Evolutionary conservation across 1,140 invertebrate species (phyloP).

Genomic region (Gonioctena quinquepunctata): DNA sequence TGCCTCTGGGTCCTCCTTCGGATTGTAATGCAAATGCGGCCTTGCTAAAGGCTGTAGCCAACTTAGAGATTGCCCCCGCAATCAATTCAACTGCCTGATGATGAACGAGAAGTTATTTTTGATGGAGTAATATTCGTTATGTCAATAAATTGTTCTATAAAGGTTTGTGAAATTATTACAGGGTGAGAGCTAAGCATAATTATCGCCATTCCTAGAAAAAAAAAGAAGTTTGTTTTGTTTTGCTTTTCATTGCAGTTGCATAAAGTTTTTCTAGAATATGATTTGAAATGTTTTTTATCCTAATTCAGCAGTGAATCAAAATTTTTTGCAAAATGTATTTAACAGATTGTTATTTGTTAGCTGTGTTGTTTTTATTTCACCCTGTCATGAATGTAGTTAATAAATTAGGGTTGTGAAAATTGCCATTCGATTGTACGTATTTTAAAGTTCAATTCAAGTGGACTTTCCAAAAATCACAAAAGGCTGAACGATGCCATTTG

Average conservation of each 20-base stretch:
- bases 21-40: conserved; percentile 57
- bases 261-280: neutral
- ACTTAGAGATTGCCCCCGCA: conserved; percentile 39
- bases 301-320: neutral
- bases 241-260: too few relatives aligned
- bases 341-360: neutral
- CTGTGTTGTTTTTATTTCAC: neutral
- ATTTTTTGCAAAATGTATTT: neutral
- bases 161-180: neutral
- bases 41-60: conserved; percentile 43
- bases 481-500: conserved; percentile 30
- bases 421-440: neutral
- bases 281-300: neutral
- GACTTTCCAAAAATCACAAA: conserved; percentile 25
- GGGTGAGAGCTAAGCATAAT: neutral
- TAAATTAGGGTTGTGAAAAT: neutral
- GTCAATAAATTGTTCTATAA: neutral
- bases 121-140: neutral
- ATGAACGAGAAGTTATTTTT: neutral
- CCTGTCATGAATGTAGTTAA: neutral
- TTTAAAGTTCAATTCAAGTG: neutral
- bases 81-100: conserved; percentile 51
- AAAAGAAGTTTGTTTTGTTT: neutral
- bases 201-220: neutral
- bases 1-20: conserved; percentile 47